Percentiles rank a stretch among this genome's conserved stretches.
phyloP scores from a whole-genome alignment of 2,797 vertebrate species.

The Poliocrania exsul region DNA sequence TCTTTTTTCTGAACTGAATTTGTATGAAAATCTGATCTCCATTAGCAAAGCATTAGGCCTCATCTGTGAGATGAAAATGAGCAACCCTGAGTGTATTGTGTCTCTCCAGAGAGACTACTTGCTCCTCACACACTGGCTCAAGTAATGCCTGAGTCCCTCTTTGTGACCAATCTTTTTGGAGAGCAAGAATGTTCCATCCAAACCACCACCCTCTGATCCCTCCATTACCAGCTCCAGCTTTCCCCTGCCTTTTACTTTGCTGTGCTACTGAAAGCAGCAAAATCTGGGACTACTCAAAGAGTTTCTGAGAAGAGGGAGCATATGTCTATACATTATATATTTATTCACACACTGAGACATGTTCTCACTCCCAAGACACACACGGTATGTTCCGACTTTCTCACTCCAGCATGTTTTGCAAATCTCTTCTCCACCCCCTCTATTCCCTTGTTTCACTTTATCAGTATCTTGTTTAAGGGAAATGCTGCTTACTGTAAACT shows the following conservation, averaged over 20 bases:
- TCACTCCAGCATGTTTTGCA: slow-evolving; percentile 64
- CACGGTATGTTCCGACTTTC: slow-evolving; percentile 57
- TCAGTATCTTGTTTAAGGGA: slow-evolving; percentile 46
- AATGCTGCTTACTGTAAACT: slow-evolving; percentile 34
- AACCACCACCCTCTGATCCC: neutral
- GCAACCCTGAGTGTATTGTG: neutral
- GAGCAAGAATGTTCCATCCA: neutral
- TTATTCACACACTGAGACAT: slow-evolving; percentile 65
- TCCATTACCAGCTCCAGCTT: neutral
- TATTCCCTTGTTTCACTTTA: slow-evolving; percentile 13
- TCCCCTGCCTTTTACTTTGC: neutral
- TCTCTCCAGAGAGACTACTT: neutral
- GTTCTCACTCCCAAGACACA: slow-evolving; percentile 51
- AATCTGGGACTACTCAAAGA: neutral
- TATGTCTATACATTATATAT: slow-evolving; percentile 59
- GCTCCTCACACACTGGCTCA: accelerated
- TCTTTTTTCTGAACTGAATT: neutral
- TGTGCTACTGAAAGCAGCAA: neutral
- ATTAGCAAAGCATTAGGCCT: neutral
- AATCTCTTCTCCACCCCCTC: slow-evolving; percentile 54
- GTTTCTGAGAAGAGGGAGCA: slow-evolving; percentile 26
- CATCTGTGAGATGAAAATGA: neutral
- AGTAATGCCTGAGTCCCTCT: neutral
- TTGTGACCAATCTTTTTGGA: accelerated
- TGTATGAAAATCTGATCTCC: slow-evolving; percentile 18